Evolutionary conservation across 2,797 vertebrate genomes (phyloP), one percentile per base, ranked within the genome.

Genomic region (Tolypeutes matacus): DNA sequence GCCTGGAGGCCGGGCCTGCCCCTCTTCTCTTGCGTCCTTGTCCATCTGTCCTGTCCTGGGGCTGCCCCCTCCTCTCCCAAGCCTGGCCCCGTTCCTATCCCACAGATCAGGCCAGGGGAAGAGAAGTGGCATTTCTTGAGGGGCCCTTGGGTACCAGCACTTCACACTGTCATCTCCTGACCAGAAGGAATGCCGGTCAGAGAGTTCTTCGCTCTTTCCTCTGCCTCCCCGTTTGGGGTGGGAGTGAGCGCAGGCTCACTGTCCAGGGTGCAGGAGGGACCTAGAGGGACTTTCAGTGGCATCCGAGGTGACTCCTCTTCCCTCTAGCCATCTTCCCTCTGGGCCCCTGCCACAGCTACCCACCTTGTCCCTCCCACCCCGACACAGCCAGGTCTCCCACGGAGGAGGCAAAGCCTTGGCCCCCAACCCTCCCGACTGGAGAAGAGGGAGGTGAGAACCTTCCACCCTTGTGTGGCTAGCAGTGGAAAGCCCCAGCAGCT

Each of bases 11-110:
- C 27, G 18, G 53, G 53, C 18, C 17, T 18, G 53, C 17, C 15
- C 13, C 13, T 15, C 31, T 89, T 56, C 3, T 4, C 39, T 42
- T 14, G 2, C 4, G 29, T n/a, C 13, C n/a, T 2, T 0, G 0
- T 11, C 69, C 23, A 1, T 3, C 65, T 21, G 65, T 39, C 13
- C 56, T 56, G 42, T 56, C 64, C 46, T 4, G 8, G 64, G 76
- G 20, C 23, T 56, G 18, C 65, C 10, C 10, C 21, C 31, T 42
- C 11, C 67, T 62, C 69, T 49, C 5, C 53, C 70, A 62, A 56
- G 20, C 12, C 18, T 7, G 27, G 51, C 27, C 27, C 11, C 1
- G 21, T 21, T 51, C 12, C 58, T 3, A 82, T 69, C n/a, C 20
- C 34, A 10, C 29, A 20, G 42, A 46, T 34, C 10, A 17, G 49